A percentile compares a stretch with the other conserved stretches of the same genome.
These are phyloP conservation scores for Neomorphus geoffroyi DNA, from an alignment of 2,797 vertebrate genomes.

Conservation along the genomic window DNA sequence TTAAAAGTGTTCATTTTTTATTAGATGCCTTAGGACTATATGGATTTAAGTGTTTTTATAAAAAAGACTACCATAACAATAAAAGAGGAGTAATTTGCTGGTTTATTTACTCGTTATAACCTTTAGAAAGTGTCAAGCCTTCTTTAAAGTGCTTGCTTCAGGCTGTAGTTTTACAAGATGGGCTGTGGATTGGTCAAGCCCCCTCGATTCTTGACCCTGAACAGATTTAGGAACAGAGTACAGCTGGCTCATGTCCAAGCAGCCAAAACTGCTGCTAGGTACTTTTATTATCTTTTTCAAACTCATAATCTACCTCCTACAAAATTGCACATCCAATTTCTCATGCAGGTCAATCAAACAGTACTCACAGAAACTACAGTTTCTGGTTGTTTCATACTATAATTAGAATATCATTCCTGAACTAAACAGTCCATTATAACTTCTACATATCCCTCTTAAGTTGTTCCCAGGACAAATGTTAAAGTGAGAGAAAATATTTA, in stretches of 20 bases:
- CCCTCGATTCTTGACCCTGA: conserved; percentile 83
- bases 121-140: conserved; percentile 88
- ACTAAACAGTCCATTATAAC: neutral
- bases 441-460: neutral
- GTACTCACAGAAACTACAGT: neutral
- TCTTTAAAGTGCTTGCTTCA: conserved; percentile 88
- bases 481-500: neutral
- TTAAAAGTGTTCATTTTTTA: conserved; percentile 84
- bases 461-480: neutral
- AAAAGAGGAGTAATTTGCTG: conserved; percentile 90
- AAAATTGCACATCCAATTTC: conserved; percentile 73
- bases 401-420: neutral
- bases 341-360: conserved; percentile 66
- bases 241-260: conserved; percentile 75
- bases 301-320: conserved; percentile 75
- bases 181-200: conserved; percentile 84
- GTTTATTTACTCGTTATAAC: conserved; percentile 90
- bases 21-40: conserved; percentile 87
- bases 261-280: conserved; percentile 74
- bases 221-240: conserved; percentile 81
- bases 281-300: conserved; percentile 76
- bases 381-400: conserved; percentile 25
- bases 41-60: conserved; percentile 84
- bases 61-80: conserved; percentile 88
- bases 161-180: conserved; percentile 86